Evolutionary conservation across 2,888 invertebrate species (phyloP).

Genomic region (Diachrysia chrysitis): DNA sequence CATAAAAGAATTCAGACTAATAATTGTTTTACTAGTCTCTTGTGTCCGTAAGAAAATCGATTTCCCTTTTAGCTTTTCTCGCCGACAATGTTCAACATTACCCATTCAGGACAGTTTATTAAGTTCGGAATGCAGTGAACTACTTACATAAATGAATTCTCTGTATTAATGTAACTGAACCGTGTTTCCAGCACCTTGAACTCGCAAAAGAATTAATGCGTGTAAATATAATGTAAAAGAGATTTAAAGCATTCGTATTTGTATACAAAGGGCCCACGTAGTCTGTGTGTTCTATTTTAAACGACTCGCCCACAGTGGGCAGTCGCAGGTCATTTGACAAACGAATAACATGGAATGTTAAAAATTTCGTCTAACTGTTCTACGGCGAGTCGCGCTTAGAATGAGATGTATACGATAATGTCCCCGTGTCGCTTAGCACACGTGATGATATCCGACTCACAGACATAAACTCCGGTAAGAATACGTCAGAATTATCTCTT

Average conservation of each 20-base stretch:
- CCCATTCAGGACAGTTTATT: conserved; percentile 51
- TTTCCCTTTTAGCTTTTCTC: conserved; percentile 39
- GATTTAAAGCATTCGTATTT: conserved; percentile 29
- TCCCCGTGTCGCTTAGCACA: conserved; percentile 54
- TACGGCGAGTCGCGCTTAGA: conserved; percentile 58
- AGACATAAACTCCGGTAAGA: conserved; percentile 52
- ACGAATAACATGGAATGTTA: conserved; percentile 76
- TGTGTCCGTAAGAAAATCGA: conserved; percentile 33
- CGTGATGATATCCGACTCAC: conserved; percentile 59
- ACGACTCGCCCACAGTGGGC: conserved; percentile 68
- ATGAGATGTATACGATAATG: conserved; percentile 70
- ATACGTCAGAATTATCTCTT: conserved; percentile 53
- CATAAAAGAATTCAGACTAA: not conserved
- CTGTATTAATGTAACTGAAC: conserved; percentile 47
- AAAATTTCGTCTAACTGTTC: conserved; percentile 82
- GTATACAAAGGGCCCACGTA: conserved; percentile 17
- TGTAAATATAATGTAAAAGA: conserved; percentile 4
- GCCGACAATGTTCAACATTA: conserved; percentile 21
- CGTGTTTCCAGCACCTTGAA: conserved; percentile 29
- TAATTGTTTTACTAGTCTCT: conserved; percentile 10
- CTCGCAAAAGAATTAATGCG: conserved; percentile 9
- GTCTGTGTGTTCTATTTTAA: conserved; percentile 40
- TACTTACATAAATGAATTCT: conserved; percentile 55
- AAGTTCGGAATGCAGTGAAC: conserved; percentile 39
- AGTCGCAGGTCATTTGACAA: conserved; percentile 64